Base-by-base conservation (phyloP, 2,888 invertebrate species). In the Idaea aversata region DNA sequence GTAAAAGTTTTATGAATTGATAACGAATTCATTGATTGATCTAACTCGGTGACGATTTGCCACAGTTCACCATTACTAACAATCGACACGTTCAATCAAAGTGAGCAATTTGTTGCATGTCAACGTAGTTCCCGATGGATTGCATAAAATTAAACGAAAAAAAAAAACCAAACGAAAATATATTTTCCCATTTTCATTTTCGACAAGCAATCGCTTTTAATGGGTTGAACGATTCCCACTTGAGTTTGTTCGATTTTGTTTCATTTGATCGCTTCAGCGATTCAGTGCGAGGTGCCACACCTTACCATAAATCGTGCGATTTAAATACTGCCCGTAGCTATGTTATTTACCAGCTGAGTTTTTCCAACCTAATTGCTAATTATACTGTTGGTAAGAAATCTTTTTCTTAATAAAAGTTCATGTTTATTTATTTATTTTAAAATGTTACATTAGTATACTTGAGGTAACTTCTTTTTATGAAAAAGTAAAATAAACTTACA, bases 151-250 rank as follows among this genome's bases (percentile, higher is more conserved):
- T 85, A 87, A 85, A 80, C 80, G 78, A 82, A 88, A 88, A 70
- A 87, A 88, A 86, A 85, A 83, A 82, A 83, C 88, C 86, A 87
- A 89, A 88, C 87, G 87, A 84, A 90, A 87, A 91, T 88, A 86
- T 90, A 88, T 88, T 83, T 82, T 76, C 81, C 86, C 85, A 84
- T 90, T 90, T 90, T 90, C 86, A 91, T 91, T 90, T 91, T 88
- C 86, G 90, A 90, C 90, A 90, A 90, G 89, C 88, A 88, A 88
- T 88, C 88, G 87, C 81, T 83, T 87, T 90, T 88, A 90, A 91
- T 91, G 87, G 90, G 86, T 87, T 87, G 83, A 86, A 81, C 85
- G 87, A 90, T 87, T 89, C 90, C 88, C 91, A 87, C 91, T 90
- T 91, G 88, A 88, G 83, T 89, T 86, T 83, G 86, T 89, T 85